phyloP scores from a whole-genome alignment of 2,888 invertebrate species.

The Caenorhabditis sp. region DNA sequence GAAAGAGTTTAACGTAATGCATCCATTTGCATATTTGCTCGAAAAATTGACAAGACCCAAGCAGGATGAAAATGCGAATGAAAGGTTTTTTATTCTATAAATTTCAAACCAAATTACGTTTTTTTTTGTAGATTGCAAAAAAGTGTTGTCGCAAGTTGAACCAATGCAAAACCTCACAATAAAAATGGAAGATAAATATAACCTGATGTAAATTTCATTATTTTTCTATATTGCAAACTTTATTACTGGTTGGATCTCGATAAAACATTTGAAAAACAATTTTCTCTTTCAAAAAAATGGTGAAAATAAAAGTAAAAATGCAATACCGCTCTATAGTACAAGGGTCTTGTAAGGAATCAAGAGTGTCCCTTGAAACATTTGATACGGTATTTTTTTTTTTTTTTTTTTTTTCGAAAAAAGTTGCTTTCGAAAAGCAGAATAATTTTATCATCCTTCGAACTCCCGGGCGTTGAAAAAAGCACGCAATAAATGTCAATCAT shows the following conservation, averaged over 20 bases:
- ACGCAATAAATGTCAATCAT: neutral
- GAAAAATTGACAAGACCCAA: constrained; percentile 42
- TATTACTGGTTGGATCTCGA: neutral
- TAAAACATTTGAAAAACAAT: neutral
- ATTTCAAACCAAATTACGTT: neutral
- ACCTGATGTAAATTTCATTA: neutral
- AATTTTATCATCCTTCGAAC: constrained; percentile 10
- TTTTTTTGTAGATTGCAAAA: too few relatives aligned
- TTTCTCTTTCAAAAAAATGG: neutral
- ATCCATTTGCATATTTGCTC: constrained; percentile 49
- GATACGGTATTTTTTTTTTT: constrained; percentile 8
- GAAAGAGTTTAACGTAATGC: constrained; percentile 52
- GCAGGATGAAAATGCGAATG: constrained; percentile 35
- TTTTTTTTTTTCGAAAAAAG: constrained; percentile 15
- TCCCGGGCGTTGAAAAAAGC: constrained; percentile 1
- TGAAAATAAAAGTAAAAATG: too few relatives aligned
- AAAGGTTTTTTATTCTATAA: constrained; percentile 35
- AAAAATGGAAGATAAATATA: neutral
- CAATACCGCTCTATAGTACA: too few relatives aligned
- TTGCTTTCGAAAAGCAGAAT: too few relatives aligned
- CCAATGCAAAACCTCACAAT: neutral
- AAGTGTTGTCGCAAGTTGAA: neutral
- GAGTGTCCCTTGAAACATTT: neutral
- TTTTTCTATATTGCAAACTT: neutral
- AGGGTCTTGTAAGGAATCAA: too few relatives aligned